Conservation (phyloP, 2,113 vertebrate genomes). For the Psilopsiagon aymara region DNA sequence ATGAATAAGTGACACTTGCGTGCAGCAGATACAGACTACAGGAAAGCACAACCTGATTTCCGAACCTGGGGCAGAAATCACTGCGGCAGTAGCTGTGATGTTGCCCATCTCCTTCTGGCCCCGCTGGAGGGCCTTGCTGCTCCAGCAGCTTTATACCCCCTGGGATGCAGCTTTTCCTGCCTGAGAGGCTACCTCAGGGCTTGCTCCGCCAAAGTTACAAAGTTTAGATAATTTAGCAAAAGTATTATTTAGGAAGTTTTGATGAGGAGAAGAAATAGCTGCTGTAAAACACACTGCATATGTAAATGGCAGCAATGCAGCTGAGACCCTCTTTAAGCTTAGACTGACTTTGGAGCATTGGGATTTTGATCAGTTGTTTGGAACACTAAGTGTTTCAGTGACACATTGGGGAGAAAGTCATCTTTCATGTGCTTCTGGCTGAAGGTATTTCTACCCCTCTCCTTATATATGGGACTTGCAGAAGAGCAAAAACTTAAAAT, state of each 20-base stretch:
- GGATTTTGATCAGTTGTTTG: neutral
- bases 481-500: neutral
- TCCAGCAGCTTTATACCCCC: neutral
- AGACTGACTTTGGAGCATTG: neutral
- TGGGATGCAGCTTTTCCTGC: constrained; percentile 12
- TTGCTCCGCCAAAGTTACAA: neutral
- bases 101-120: neutral
- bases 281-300: neutral
- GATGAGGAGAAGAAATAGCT: neutral
- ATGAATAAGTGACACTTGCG: accelerated
- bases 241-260: neutral
- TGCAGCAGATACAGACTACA: neutral
- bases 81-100: accelerated
- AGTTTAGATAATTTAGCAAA: neutral
- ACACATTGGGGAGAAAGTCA: neutral
- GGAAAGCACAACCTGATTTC: neutral
- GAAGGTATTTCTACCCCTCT: neutral
- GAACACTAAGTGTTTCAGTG: neutral
- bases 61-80: neutral
- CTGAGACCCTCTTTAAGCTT: neutral
- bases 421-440: neutral
- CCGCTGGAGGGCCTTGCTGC: neutral
- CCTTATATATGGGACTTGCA: neutral
- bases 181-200: neutral
- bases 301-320: neutral